Percentiles rank a stretch among this genome's conserved stretches.
phyloP scores from a whole-genome alignment of 2,797 vertebrate genomes.

The Hippocampus kuda region DNA sequence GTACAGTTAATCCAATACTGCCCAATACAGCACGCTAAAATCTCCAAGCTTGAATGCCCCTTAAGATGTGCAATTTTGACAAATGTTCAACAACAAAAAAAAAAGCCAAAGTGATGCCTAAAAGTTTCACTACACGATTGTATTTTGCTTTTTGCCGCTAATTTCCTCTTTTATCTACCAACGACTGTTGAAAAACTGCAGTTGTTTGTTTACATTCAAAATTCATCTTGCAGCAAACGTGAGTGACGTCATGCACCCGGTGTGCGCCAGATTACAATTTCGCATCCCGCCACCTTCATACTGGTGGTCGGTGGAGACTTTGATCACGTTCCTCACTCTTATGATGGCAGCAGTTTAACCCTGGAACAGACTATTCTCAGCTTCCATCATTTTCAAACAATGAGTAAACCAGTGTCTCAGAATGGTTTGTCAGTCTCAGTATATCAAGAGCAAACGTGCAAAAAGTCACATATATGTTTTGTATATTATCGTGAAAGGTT shows the following conservation, averaged over 20 bases:
- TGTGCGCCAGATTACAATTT: not conserved
- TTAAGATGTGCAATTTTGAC: not conserved
- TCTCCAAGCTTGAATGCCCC: not conserved
- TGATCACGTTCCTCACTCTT: too few species aligned
- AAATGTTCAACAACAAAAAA: not conserved
- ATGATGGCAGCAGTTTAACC: too few species aligned
- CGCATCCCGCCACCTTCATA: not conserved
- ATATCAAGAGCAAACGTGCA: not conserved
- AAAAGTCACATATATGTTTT: not conserved
- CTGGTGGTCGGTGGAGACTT: too few species aligned
- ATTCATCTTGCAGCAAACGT: not conserved
- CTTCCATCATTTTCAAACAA: not conserved
- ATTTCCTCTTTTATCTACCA: too few species aligned
- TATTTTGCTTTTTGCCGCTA: too few species aligned
- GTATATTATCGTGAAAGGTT: not conserved
- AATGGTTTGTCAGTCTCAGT: not conserved
- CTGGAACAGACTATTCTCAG: not conserved
- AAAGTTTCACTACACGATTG: too few species aligned
- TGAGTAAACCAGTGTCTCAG: not conserved
- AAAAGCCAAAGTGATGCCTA: not conserved
- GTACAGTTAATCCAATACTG: not conserved
- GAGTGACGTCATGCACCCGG: not conserved
- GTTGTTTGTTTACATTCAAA: constrained; percentile 1
- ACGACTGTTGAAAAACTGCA: not conserved
- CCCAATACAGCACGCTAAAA: not conserved